Conservation (phyloP, 2,113 vertebrate species). For the Symphodus melops region DNA sequence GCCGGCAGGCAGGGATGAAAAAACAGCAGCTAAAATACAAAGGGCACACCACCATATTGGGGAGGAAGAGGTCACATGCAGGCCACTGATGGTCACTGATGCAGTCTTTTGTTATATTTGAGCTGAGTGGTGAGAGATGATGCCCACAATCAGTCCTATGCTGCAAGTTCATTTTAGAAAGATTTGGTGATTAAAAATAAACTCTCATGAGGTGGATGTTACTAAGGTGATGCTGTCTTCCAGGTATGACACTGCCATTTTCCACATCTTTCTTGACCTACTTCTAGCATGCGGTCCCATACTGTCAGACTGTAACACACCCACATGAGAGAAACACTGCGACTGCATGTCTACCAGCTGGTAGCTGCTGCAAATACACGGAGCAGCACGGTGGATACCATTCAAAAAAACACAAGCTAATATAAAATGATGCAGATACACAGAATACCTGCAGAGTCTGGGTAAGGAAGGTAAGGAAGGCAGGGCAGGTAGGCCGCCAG, state of each 20-base stretch:
- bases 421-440: background rate
- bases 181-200: background rate
- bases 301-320: conserved; percentile 23
- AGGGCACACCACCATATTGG: conserved; percentile 52
- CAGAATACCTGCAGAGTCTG: conserved; percentile 91
- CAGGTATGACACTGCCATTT: conserved; percentile 22
- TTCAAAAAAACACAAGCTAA: background rate
- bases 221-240: background rate
- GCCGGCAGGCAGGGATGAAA: conserved; percentile 36
- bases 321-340: conserved; percentile 49
- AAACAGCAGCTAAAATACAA: conserved; percentile 55
- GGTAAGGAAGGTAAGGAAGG: conserved; percentile 88
- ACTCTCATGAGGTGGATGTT: background rate
- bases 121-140: background rate
- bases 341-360: conserved; percentile 29
- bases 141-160: background rate
- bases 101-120: conserved; percentile 27
- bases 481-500: conserved; percentile 90
- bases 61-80: conserved; percentile 49
- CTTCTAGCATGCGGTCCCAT: conserved; percentile 48
- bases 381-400: background rate
- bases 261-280: conserved; percentile 50
- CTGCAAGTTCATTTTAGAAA: background rate
- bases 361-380: background rate
- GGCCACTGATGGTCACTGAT: conserved; percentile 39